Evolutionary conservation across 2,888 invertebrate species (phyloP), one percentile per base, ranked within the genome.

Genomic region (Habrosyne pyritoides): DNA sequence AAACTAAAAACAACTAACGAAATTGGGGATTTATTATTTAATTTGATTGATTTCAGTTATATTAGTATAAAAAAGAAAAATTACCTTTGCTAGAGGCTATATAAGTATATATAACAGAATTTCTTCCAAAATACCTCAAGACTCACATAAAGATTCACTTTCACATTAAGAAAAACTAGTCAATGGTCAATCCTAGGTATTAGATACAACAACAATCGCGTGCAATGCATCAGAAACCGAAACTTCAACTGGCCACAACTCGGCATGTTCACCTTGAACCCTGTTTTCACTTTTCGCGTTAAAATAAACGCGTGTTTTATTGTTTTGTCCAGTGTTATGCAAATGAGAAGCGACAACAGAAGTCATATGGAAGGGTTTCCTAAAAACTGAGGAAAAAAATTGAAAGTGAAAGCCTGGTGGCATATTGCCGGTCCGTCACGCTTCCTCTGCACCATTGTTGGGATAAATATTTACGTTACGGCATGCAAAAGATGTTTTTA

Each of bases 401-500:
- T 69, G 76, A 89, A 89, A 92, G 91, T 89, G 91, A 91, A 91
- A 91, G 87, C 84, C 89, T 88, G 87, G 83, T 69, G 64, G 83
- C 88, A 85, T 78, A 89, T 87, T 89, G 90, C 86, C 64, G 69
- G 69, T 64, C 14, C 76, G 84, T 83, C 86, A 88, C 87, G 87
- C 87, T 84, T 86, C 86, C 84, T 81, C 71, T 71, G 61, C 59
- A 60, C 84, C 78, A 84, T 90, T 87, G 86, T 86, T 52, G 63
- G 64, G 63, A 86, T 87, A 89, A 92, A 91, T 92, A 92, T 92
- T 92, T 90, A 91, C 87, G 86, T 84, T 84, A 72, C 73, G 67
- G 69, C 70, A 91, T 92, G 92, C 92, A 91, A 91, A 92, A 90
- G 75, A 86, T 79, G 83, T 91, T 91, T 91, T 91, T 87, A 82